These are phyloP conservation scores for Drosophila rufa DNA, from an alignment of 1,140 invertebrate genomes.

Conservation along the genomic window DNA sequence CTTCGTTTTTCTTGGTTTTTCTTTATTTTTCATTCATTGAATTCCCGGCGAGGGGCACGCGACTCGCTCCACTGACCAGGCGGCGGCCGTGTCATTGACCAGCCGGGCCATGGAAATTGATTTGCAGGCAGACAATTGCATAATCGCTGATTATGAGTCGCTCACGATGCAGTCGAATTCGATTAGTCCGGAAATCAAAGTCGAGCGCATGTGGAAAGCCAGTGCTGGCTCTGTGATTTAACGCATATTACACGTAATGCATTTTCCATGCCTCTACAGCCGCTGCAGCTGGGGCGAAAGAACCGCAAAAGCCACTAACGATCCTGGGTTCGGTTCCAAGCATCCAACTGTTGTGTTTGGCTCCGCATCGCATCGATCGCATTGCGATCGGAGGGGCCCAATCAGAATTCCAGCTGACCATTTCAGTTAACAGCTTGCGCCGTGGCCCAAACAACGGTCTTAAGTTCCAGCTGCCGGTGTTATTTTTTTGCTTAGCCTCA, in stretches of 20 bases:
- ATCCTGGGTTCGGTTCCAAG: slow-evolving; percentile 31
- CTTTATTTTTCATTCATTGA: neutral
- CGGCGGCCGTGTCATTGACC: slow-evolving; percentile 42
- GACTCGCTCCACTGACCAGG: slow-evolving; percentile 26
- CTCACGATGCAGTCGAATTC: slow-evolving; percentile 51
- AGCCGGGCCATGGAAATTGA: slow-evolving; percentile 62
- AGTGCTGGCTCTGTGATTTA: slow-evolving; percentile 59
- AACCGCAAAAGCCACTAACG: slow-evolving; percentile 73
- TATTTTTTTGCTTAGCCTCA: neutral
- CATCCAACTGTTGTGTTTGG: slow-evolving; percentile 38
- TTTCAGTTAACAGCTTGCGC: slow-evolving; percentile 47
- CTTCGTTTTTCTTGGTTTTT: neutral
- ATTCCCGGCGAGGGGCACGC: slow-evolving; percentile 28
- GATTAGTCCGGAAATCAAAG: slow-evolving; percentile 65
- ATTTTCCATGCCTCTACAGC: slow-evolving; percentile 65
- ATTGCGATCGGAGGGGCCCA: slow-evolving; percentile 54
- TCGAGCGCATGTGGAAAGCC: slow-evolving; percentile 32
- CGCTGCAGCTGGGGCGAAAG: slow-evolving; percentile 13
- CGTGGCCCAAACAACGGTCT: slow-evolving; percentile 21
- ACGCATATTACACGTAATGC: slow-evolving; percentile 80
- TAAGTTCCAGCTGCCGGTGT: slow-evolving; percentile 38
- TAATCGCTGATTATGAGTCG: slow-evolving; percentile 61
- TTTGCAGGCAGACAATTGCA: slow-evolving; percentile 72
- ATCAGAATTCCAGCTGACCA: slow-evolving; percentile 51
- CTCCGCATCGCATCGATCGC: slow-evolving; percentile 49